A percentile compares a stretch with the other conserved stretches of the same genome.
These are phyloP conservation scores for Lithobates pipiens DNA, from an alignment of 2,797 vertebrate species.

Conservation along the genomic window DNA sequence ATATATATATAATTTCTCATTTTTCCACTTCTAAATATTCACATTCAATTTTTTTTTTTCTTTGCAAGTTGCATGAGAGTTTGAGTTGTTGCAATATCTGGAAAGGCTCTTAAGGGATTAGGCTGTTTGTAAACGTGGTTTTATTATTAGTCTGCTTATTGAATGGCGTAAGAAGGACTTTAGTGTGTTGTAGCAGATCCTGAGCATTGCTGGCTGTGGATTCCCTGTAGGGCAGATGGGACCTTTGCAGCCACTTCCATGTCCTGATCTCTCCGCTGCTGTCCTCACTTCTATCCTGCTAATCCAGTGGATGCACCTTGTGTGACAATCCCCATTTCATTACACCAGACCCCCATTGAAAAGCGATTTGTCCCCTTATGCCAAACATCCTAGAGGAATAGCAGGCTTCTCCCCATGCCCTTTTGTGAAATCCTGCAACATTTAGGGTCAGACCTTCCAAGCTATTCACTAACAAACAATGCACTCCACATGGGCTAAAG, in stretches of 20 bases:
- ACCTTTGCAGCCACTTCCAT: background rate
- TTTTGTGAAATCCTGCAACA: constrained; percentile 48
- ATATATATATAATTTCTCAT: no score
- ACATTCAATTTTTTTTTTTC: no score
- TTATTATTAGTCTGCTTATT: background rate
- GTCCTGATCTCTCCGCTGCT: background rate
- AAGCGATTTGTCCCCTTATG: constrained; percentile 55
- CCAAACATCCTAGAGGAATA: constrained; percentile 43
- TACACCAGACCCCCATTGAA: constrained; percentile 33
- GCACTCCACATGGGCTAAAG: constrained; percentile 44
- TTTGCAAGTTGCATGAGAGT: no score
- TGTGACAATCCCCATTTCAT: constrained; percentile 29
- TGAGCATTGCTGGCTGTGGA: background rate
- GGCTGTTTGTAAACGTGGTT: background rate
- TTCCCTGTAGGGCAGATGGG: background rate
- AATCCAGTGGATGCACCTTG: constrained; percentile 15
- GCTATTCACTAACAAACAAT: constrained; percentile 59
- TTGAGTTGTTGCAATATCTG: no score
- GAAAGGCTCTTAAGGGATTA: background rate
- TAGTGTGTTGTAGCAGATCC: background rate
- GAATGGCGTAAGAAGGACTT: background rate
- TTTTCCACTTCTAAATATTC: no score
- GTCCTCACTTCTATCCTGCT: background rate
- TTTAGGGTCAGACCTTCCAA: constrained; percentile 52
- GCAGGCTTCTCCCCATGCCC: constrained; percentile 38